These are phyloP conservation scores for Aplysia californica DNA, from an alignment of 1,140 invertebrate genomes.

Conservation along the genomic window DNA sequence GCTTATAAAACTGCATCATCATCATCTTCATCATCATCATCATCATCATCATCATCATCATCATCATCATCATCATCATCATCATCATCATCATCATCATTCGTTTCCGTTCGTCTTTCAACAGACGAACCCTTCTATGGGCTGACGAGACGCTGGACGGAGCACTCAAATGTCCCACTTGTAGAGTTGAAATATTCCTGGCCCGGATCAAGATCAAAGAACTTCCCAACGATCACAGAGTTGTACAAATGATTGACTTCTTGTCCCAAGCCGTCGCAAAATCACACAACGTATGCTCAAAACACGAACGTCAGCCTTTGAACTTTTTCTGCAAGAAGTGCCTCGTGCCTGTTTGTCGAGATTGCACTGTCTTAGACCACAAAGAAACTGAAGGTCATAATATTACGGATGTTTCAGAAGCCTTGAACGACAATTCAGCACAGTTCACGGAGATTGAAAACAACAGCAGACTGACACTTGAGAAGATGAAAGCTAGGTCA, in stretches of 20 bases:
- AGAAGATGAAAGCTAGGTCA: slow-evolving; percentile 51
- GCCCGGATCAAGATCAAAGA: slow-evolving; percentile 51
- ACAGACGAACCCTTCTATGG: slow-evolving; percentile 41
- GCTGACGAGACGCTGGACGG: slow-evolving; percentile 50
- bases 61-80: no score
- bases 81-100: no score
- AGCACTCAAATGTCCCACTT: slow-evolving; percentile 60
- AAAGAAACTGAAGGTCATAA: slow-evolving; percentile 57
- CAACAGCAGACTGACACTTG: slow-evolving; percentile 47
- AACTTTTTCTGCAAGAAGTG: slow-evolving; percentile 64
- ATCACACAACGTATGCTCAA: slow-evolving; percentile 55
- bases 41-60: no score
- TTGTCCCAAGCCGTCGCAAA: slow-evolving; percentile 45
- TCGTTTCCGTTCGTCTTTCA: no score
- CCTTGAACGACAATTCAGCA: slow-evolving; percentile 47
- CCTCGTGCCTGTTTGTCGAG: slow-evolving; percentile 55
- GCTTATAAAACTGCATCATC: no score
- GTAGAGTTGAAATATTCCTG: slow-evolving; percentile 57
- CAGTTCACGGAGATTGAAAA: slow-evolving; percentile 54
- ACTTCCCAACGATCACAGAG: slow-evolving; percentile 57
- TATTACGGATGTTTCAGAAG: slow-evolving; percentile 56
- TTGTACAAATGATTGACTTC: slow-evolving; percentile 64
- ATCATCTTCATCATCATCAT: no score
- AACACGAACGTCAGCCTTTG: slow-evolving; percentile 60
- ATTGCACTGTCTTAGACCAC: slow-evolving; percentile 64